Percentiles rank a stretch among this genome's conserved stretches.
Evolutionary conservation across 2,888 invertebrate genomes (phyloP).

Genomic region (Ophion ellenae): DNA sequence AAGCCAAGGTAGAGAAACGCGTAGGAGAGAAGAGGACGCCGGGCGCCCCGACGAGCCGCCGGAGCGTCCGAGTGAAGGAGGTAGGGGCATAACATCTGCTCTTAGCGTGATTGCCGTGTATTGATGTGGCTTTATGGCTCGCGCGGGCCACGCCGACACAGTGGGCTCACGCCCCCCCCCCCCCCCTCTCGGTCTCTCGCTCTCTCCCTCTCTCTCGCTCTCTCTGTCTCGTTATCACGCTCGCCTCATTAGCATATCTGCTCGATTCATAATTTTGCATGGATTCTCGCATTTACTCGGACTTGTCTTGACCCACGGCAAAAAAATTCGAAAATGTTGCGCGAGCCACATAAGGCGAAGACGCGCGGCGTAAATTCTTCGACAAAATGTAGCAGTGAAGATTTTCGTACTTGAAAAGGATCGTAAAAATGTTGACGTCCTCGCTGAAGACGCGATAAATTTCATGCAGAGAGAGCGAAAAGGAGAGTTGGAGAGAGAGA

Average conservation of each 20-base stretch:
- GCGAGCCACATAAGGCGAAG: too few species aligned
- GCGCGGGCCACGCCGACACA: conserved; percentile 74
- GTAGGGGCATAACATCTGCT: conserved; percentile 80
- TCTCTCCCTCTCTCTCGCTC: conserved; percentile 27
- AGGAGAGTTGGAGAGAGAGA: too few species aligned
- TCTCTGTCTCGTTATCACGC: conserved; percentile 31
- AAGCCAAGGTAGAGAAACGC: conserved; percentile 21
- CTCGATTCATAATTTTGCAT: background rate
- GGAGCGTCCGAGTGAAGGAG: conserved; percentile 54
- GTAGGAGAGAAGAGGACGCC: conserved; percentile 15
- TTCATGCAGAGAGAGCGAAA: too few species aligned
- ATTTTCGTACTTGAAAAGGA: too few species aligned
- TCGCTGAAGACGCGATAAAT: too few species aligned
- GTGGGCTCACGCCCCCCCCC: too few species aligned
- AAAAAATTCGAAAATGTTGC: too few species aligned
- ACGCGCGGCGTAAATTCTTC: too few species aligned
- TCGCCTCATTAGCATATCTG: conserved; percentile 11
- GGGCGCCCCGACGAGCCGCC: conserved; percentile 51
- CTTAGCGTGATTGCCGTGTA: conserved; percentile 82
- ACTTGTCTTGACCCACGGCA: background rate
- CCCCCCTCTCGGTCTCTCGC: conserved; percentile 18
- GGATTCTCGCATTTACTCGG: background rate
- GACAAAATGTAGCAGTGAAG: too few species aligned
- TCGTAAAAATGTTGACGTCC: too few species aligned
- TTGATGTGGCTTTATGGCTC: conserved; percentile 81